Conservation (phyloP, 2,113 vertebrate species). For the Symphodus melops region DNA sequence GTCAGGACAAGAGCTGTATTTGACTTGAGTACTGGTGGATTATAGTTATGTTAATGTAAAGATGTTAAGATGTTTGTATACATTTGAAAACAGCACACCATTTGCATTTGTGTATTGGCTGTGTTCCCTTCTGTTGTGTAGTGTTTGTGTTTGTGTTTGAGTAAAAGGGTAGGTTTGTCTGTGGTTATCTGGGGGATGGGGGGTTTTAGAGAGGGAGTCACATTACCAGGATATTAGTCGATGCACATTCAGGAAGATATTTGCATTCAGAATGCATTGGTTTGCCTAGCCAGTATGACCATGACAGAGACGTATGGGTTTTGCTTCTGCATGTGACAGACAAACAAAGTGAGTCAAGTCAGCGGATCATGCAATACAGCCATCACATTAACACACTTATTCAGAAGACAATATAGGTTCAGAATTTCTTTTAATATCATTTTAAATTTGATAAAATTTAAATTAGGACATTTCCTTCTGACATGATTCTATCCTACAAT, state of each 20-base stretch:
- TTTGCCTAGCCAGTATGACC: neutral
- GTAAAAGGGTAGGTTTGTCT: neutral
- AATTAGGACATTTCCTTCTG: too few relatives aligned
- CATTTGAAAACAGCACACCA: constrained; percentile 4
- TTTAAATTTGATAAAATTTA: too few relatives aligned
- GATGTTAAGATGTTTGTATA: neutral
- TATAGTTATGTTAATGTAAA: neutral
- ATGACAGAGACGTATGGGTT: neutral
- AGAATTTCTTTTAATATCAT: too few relatives aligned
- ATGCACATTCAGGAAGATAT: constrained; percentile 9
- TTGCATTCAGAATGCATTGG: constrained; percentile 28
- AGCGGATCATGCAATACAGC: too few relatives aligned
- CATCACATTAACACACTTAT: neutral
- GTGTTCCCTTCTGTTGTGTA: neutral
- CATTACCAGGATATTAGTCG: neutral
- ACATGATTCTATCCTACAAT: too few relatives aligned
- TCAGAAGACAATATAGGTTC: neutral
- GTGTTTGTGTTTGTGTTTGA: neutral
- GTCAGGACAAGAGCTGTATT: constrained; percentile 4
- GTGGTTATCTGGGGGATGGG: neutral
- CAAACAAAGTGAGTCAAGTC: neutral
- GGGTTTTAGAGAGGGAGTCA: neutral
- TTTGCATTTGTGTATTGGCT: constrained; percentile 53
- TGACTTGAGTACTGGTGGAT: neutral
- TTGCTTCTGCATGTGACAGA: neutral